Base-by-base conservation (phyloP, 2,797 vertebrate genomes). In the Graptemys geographica region DNA sequence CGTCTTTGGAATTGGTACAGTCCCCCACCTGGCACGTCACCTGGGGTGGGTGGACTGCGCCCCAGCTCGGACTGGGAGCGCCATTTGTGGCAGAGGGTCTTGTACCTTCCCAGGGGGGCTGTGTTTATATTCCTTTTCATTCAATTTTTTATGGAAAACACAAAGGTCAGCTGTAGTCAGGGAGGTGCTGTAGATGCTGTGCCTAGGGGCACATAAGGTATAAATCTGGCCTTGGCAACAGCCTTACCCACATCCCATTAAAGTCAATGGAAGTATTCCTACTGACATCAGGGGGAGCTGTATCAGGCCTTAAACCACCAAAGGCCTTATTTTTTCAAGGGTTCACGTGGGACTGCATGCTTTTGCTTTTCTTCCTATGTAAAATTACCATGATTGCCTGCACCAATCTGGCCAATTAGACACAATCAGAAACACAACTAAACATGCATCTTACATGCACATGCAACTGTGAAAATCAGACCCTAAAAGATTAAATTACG, bases 371-470 rank as follows among this genome's bases (percentile, higher is more conserved):
- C 44, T 37, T 2, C 9, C 16, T 52, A 12, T 62, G 53, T 1
- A 4, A 56, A 88, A 74, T 13, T 56, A 21, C 87, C 74, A 0
- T 44, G 69, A 83, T 52, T 51, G 59, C 72, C 52, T 49, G 80
- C 0, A 0, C 49, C 80, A 74, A 81, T 74, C 83, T 51, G 0
- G 0, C 44, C 49, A 57, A 6, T 19, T 65, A 79, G 21, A 15
- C 76, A 9, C 65, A 53, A 49, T 1, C 52, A 76, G 65, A 94
- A 90, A 86, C 79, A 88, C 41, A 69, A 53, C 44, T 79, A 33
- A 33, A 84, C 90, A 87, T 52, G 79, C 11, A 27, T 69, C 88
- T 92, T 76, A 27, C 28, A 81, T 27, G 49, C 82, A 89, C 6
- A 25, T 88, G 41, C 31, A 88, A 49, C 65, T 51, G 37, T 2